Evolutionary conservation across 2,113 vertebrate species (phyloP).

Genomic region (Varanus salvator): DNA sequence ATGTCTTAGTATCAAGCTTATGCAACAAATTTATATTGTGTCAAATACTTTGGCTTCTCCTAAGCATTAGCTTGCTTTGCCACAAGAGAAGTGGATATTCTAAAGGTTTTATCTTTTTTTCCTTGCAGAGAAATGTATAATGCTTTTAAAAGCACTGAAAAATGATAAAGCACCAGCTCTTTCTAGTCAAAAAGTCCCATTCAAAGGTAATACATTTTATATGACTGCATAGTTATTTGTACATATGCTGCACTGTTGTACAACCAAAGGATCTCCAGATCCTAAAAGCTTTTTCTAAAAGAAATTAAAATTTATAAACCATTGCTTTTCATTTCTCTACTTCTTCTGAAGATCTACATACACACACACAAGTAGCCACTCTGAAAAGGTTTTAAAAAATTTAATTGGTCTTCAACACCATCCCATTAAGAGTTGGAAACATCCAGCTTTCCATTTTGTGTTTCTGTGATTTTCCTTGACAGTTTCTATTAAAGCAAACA

Average conservation of each 20-base stretch:
- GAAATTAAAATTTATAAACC: not conserved
- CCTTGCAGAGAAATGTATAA: not conserved
- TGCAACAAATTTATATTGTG: not conserved
- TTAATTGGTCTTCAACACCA: not conserved
- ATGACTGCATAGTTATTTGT: accelerated
- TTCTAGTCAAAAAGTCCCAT: not conserved
- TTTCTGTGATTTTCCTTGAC: not conserved
- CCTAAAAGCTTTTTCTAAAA: not conserved
- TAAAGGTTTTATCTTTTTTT: not conserved
- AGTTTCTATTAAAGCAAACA: not conserved
- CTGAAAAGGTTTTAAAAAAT: not conserved
- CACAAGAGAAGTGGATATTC: not conserved
- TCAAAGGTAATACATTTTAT: not conserved
- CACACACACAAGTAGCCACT: not conserved
- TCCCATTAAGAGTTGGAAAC: not conserved
- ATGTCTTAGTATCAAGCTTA: not conserved
- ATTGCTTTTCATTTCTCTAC: accelerated
- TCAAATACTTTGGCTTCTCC: not conserved
- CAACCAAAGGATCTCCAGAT: not conserved
- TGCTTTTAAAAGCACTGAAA: not conserved
- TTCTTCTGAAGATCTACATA: not conserved
- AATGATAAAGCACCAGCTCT: not conserved
- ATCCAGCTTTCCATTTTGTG: not conserved
- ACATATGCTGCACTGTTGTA: not conserved
- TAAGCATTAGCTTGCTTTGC: not conserved